Evolutionary conservation across 1,140 invertebrate genomes (phyloP).

Genomic region (Leptoteleia sp.): DNA sequence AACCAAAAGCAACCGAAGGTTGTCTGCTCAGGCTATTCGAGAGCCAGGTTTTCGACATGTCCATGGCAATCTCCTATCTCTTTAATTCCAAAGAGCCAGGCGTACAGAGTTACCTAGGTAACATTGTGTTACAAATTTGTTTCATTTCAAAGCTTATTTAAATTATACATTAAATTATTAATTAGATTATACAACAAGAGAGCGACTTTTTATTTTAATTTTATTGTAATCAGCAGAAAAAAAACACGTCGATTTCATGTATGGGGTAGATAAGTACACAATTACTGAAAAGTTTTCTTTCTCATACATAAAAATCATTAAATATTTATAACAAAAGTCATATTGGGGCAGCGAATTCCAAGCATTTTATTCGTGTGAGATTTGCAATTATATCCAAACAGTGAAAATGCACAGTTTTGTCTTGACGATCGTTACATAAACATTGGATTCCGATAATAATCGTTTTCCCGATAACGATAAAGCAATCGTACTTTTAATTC

Average conservation of each 20-base stretch:
- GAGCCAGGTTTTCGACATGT: constrained; percentile 98
- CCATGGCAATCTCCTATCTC: constrained; percentile 98
- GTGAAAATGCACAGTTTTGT: constrained; percentile 18
- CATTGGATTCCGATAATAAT: constrained; percentile 16
- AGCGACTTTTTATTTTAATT: too few species aligned
- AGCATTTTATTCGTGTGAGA: neutral
- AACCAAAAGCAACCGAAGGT: constrained; percentile 78
- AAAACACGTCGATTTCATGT: too few species aligned
- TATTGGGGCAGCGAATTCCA: neutral
- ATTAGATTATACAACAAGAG: too few species aligned
- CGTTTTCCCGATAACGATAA: constrained; percentile 11
- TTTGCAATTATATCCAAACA: constrained; percentile 19
- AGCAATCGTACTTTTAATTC: neutral
- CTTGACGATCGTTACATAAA: constrained; percentile 20
- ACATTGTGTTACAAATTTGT: constrained; percentile 65
- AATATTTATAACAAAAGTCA: neutral
- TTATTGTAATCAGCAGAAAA: too few species aligned
- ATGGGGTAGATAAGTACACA: too few species aligned
- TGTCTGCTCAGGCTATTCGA: constrained; percentile 95
- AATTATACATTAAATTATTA: too few species aligned
- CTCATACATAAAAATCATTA: neutral
- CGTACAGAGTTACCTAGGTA: constrained; percentile 96
- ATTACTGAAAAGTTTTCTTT: too few species aligned
- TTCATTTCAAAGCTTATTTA: too few species aligned
- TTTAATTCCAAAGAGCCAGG: constrained; percentile 99